Evolutionary conservation across 2,113 vertebrate genomes (phyloP), one percentile per base, ranked within the genome.

Genomic region (Coturnix japonica): DNA sequence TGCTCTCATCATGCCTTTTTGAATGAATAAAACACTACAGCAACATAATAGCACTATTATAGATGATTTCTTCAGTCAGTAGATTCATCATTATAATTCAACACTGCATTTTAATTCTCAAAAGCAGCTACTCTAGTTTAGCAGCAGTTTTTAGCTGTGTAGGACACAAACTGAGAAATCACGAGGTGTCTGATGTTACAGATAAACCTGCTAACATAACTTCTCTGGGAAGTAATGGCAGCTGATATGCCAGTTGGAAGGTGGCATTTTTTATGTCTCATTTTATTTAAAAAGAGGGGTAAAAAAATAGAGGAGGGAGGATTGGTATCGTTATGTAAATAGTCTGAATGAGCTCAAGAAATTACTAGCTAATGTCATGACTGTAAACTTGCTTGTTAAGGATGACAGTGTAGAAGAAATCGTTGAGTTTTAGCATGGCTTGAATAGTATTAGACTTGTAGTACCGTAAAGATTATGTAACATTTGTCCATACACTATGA

Each of bases 381-480:
- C 92, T 94, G 92, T 96, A 93, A 95, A 93, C 56, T 95, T 95
- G 87, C 81, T 85, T 89, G 81, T 95, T 73, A 72, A 93, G 74
- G 84, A 54, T 54, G 53, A 89, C 72, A 93, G 44, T 91, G 73
- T 31, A 92, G 65, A 69, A 80, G 81, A 90, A 91, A 79, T 2
- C 33, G 44, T 49, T 93, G 39, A 49, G 30, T 92, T 95, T 94
- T 96, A 96, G 94, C 87, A 87, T 96, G 95, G 53, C 81, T 81
- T 94, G 91, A 93, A 91, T 96, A 95, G 81, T 92, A 89, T 87
- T 95, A 95, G 92, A 84, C 71, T 90, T 85, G 86, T 95, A 91
- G 92, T 91, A 61, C 74, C 92, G 73, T 94, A 75, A 89, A 73
- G 78, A 75, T 89, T 91, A 79, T 0, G 23, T 96, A 77, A 91